phyloP scores from a whole-genome alignment of 2,113 vertebrate genomes.

The Acrocephalus kingi region DNA sequence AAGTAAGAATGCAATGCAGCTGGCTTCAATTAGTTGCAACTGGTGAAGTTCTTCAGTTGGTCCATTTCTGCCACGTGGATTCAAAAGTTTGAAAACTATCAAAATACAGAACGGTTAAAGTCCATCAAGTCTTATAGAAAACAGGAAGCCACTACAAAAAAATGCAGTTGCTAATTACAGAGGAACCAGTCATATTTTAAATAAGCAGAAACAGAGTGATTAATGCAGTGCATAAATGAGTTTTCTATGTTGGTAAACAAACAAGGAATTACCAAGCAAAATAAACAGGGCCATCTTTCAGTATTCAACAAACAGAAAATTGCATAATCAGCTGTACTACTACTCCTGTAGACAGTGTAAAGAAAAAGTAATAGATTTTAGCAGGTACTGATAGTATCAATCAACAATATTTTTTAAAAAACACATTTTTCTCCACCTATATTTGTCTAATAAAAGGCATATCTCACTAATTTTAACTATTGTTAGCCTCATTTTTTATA shows the following conservation, averaged over 20 bases:
- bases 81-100: background rate
- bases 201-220: background rate
- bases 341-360: background rate
- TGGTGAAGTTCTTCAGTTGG: background rate
- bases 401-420: background rate
- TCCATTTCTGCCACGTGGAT: background rate
- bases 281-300: background rate
- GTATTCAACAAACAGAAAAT: background rate
- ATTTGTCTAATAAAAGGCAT: background rate
- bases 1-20: background rate
- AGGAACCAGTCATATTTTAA: background rate
- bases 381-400: background rate
- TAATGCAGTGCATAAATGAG: background rate
- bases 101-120: background rate
- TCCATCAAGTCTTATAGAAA: background rate
- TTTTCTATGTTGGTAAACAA: background rate
- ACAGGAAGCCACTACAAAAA: background rate
- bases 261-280: background rate
- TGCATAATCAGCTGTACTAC: background rate
- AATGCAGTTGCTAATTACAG: background rate
- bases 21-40: background rate
- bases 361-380: background rate
- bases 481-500: background rate
- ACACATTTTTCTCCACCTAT: rapidly evolving
- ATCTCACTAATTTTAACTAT: background rate